A percentile compares a stretch with the other conserved stretches of the same genome.
These are phyloP conservation scores for Channa argus DNA, from an alignment of 2,113 vertebrate species.

Conservation along the genomic window DNA sequence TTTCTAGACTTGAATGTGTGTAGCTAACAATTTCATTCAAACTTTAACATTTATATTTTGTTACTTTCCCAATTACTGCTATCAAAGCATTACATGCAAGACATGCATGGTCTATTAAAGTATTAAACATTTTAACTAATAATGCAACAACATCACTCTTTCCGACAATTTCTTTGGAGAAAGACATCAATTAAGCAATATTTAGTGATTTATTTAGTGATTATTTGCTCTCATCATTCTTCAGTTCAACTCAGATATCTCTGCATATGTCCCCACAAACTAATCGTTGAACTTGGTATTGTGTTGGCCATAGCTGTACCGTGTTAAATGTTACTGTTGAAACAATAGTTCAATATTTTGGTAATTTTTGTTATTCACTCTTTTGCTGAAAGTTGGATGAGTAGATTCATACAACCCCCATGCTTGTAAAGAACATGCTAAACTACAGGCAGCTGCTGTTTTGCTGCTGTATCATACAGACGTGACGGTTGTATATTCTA, in stretches of 20 bases:
- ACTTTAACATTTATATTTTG: slow-evolving; percentile 41
- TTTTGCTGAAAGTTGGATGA: not conserved
- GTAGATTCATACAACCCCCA: not conserved
- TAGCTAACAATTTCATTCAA: slow-evolving; percentile 46
- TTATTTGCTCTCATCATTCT: not conserved
- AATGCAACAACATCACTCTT: slow-evolving; percentile 1
- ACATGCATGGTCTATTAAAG: not conserved
- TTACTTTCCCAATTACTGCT: slow-evolving; percentile 6
- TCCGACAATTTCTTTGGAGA: not conserved
- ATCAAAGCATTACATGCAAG: slow-evolving; percentile 18
- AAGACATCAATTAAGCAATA: not conserved
- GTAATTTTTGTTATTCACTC: not conserved
- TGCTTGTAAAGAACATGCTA: not conserved
- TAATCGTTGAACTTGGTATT: slow-evolving; percentile 21
- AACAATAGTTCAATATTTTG: not conserved
- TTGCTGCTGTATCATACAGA: not conserved
- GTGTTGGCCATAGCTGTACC: slow-evolving; percentile 18
- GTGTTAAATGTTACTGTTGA: slow-evolving; percentile 2
- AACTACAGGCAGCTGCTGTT: not conserved
- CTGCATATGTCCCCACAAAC: slow-evolving; percentile 15
- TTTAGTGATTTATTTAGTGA: not conserved
- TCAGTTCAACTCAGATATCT: slow-evolving; percentile 9
- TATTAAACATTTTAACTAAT: slow-evolving; percentile 17
- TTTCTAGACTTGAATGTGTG: slow-evolving; percentile 56
- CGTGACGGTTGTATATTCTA: not conserved